Percentiles rank a stretch among this genome's conserved stretches.
phyloP scores from a whole-genome alignment of 2,888 invertebrate species.

The Pseudococcus jackbeardsleyi region DNA sequence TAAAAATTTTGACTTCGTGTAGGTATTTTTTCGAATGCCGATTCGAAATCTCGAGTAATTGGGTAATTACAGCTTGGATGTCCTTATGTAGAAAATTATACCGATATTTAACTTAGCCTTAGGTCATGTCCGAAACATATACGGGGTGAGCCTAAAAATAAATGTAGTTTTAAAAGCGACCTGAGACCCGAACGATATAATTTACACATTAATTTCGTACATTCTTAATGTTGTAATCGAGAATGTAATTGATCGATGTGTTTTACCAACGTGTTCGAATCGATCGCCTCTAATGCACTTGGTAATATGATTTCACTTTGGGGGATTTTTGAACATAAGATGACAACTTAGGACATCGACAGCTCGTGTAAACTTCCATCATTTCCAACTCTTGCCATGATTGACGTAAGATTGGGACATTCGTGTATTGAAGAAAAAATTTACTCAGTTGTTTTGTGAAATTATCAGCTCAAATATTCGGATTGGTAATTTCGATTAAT shows the following conservation, averaged over 20 bases:
- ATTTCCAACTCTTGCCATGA: not conserved
- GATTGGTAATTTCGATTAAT: not conserved
- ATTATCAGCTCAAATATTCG: not conserved
- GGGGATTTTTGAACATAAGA: not conserved
- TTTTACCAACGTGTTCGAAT: conserved; percentile 3
- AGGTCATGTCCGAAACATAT: conserved; percentile 7
- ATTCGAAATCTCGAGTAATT: not conserved
- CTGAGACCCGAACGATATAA: not conserved
- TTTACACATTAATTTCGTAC: conserved; percentile 25
- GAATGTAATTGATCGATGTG: conserved; percentile 50
- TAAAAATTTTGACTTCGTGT: not conserved
- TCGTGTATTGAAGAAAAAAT: not conserved
- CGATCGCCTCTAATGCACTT: not conserved
- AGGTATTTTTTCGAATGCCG: not conserved
- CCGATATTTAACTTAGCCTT: conserved; percentile 3
- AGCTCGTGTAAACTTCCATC: not conserved
- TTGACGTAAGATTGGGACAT: not conserved
- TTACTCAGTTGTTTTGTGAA: not conserved
- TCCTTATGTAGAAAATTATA: conserved; percentile 42
- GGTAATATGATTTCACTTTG: not conserved
- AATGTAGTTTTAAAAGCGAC: conserved; percentile 35
- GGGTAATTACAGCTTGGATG: conserved; percentile 7
- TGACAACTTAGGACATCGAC: conserved; percentile 1
- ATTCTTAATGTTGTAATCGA: conserved; percentile 9
- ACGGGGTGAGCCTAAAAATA: conserved; percentile 21